These are phyloP conservation scores for Holacanthella duospinosa DNA, from an alignment of 2,888 invertebrate genomes.

Conservation along the genomic window DNA sequence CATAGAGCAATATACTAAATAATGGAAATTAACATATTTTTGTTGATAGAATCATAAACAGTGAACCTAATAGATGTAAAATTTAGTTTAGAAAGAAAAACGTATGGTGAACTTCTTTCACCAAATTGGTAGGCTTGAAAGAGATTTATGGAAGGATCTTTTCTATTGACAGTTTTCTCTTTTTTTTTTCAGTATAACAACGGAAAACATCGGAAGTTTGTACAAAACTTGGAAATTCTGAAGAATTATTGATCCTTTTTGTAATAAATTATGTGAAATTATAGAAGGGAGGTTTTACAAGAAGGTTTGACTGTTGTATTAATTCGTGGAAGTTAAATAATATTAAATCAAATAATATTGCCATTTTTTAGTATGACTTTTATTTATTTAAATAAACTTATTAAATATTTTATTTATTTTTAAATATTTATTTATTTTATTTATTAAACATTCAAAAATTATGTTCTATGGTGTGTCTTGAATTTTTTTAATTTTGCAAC, in stretches of 20 bases:
- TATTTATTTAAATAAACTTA: too few relatives aligned
- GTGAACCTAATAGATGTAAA: background rate
- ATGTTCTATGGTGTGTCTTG: too few relatives aligned
- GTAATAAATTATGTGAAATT: background rate
- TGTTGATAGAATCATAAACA: background rate
- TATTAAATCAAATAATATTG: too few relatives aligned
- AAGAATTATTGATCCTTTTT: background rate
- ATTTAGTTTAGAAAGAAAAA: background rate
- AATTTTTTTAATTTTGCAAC: too few relatives aligned
- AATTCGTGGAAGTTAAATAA: too few relatives aligned
- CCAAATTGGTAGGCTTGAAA: constrained; percentile 16
- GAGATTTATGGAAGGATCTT: constrained; percentile 14
- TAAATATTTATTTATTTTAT: too few relatives aligned
- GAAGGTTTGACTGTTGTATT: too few relatives aligned
- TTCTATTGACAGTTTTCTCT: constrained; percentile 12
- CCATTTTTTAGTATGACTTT: too few relatives aligned
- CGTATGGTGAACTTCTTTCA: constrained; percentile 19
- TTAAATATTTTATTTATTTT: too few relatives aligned
- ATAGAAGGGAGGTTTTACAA: background rate
- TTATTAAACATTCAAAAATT: too few relatives aligned
- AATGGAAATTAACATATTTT: background rate
- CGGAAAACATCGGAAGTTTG: background rate
- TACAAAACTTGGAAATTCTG: background rate
- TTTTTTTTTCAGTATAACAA: background rate
- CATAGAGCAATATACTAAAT: too few relatives aligned